These are phyloP conservation scores for Dicyrtoma fusca DNA, from an alignment of 2,888 invertebrate genomes.

Conservation along the genomic window DNA sequence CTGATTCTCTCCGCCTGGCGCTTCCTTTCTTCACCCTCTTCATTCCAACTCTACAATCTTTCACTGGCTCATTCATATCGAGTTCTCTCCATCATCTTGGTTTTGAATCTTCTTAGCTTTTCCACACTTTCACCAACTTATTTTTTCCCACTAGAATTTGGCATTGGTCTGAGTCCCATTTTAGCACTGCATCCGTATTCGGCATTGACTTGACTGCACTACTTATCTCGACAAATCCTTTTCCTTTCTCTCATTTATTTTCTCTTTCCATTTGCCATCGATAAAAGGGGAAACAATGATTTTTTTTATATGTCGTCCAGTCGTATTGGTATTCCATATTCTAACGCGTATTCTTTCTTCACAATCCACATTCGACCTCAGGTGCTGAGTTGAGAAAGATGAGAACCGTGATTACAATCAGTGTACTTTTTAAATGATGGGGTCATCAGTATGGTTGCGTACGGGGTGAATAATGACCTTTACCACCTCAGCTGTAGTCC, in stretches of 20 bases:
- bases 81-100: too few species aligned
- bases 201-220: background rate
- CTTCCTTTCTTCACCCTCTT: background rate
- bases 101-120: background rate
- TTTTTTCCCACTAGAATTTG: background rate
- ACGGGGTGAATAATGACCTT: too few species aligned
- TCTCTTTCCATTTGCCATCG: background rate
- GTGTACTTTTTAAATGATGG: too few species aligned
- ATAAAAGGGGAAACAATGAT: background rate
- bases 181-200: too few species aligned
- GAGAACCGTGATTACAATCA: too few species aligned
- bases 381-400: too few species aligned
- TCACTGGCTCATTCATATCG: background rate
- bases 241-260: conserved; percentile 2
- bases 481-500: too few species aligned
- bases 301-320: background rate
- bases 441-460: too few species aligned
- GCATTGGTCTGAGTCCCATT: background rate
- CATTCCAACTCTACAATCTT: background rate
- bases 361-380: background rate
- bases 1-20: too few species aligned
- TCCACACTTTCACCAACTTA: background rate
- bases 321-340: background rate
- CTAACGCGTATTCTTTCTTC: background rate
- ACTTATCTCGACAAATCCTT: conserved; percentile 13